These are phyloP conservation scores for Hydrochoerus hydrochaeris DNA, from an alignment of 2,113 vertebrate genomes.

Conservation along the genomic window DNA sequence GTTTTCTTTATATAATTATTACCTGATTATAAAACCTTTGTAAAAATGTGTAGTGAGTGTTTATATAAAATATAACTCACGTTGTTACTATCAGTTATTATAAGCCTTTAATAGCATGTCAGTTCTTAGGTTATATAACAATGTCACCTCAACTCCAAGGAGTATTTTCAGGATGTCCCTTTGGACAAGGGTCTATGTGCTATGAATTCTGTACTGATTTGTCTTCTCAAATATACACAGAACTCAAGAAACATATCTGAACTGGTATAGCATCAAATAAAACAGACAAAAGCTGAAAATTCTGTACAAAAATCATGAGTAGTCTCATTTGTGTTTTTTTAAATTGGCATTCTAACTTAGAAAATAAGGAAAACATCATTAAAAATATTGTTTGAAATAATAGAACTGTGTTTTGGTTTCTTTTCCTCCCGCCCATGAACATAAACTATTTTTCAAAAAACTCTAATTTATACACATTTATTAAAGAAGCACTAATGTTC, in stretches of 20 bases:
- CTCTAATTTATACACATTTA: background rate
- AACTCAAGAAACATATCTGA: conserved; percentile 73
- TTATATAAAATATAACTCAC: conserved; percentile 58
- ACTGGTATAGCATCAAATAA: conserved; percentile 54
- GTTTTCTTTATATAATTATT: conserved; percentile 62
- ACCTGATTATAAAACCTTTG: conserved; percentile 49
- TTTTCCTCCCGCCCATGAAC: background rate
- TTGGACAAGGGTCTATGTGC: conserved; percentile 17
- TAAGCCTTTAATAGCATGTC: conserved; percentile 60
- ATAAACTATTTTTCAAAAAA: conserved; percentile 51
- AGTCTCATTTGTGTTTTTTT: conserved; percentile 74
- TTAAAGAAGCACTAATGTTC: background rate
- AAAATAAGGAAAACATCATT: conserved; percentile 73
- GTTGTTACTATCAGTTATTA: conserved; percentile 62
- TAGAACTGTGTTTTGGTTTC: conserved; percentile 51
- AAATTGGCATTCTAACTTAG: conserved; percentile 72
- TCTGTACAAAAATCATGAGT: conserved; percentile 79
- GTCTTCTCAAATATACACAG: conserved; percentile 62
- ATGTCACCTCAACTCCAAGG: conserved; percentile 21
- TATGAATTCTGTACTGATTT: conserved; percentile 53
- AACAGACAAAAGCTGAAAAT: conserved; percentile 77
- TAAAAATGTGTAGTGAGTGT: conserved; percentile 28
- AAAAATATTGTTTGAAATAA: conserved; percentile 77
- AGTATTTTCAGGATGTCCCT: conserved; percentile 10
- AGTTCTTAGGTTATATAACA: background rate